A percentile compares a stretch with the other conserved stretches of the same genome.
phyloP scores from a whole-genome alignment of 2,113 vertebrate species.

The Megaptera novaeangliae region DNA sequence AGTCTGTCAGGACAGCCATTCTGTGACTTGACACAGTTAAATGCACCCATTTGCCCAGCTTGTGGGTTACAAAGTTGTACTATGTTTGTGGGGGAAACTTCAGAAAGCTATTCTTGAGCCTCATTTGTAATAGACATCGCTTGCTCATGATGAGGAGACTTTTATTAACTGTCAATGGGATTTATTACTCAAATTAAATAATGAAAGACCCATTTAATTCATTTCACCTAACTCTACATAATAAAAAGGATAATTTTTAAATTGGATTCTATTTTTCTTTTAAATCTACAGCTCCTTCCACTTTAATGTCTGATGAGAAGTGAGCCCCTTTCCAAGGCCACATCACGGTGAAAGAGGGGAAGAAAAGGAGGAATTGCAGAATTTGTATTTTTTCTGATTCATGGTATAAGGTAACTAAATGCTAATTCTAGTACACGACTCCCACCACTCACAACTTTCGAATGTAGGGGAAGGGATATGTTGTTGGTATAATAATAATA shows the following conservation, averaged over 20 bases:
- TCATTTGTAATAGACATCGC: not conserved
- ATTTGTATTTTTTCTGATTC: not conserved
- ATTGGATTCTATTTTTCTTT: not conserved
- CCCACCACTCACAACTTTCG: not conserved
- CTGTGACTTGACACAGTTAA: not conserved
- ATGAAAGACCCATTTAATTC: not conserved
- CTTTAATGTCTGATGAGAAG: not conserved
- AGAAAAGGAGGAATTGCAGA: not conserved
- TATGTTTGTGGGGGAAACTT: not conserved
- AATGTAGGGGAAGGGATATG: not conserved
- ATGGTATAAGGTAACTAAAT: not conserved
- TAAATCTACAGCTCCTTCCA: not conserved
- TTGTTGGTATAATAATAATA: not conserved
- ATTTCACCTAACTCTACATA: not conserved
- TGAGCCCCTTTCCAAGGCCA: not conserved
- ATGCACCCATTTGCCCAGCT: not conserved
- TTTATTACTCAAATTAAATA: constrained; percentile 22
- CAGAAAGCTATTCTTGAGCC: not conserved
- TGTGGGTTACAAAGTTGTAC: not conserved
- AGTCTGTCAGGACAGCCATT: not conserved
- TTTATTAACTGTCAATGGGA: not conserved
- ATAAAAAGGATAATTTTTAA: not conserved
- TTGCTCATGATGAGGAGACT: not conserved
- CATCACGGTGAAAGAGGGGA: not conserved
- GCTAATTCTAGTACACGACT: not conserved